phyloP scores from a whole-genome alignment of 2,113 vertebrate genomes.

The Cyrtonyx montezumae region DNA sequence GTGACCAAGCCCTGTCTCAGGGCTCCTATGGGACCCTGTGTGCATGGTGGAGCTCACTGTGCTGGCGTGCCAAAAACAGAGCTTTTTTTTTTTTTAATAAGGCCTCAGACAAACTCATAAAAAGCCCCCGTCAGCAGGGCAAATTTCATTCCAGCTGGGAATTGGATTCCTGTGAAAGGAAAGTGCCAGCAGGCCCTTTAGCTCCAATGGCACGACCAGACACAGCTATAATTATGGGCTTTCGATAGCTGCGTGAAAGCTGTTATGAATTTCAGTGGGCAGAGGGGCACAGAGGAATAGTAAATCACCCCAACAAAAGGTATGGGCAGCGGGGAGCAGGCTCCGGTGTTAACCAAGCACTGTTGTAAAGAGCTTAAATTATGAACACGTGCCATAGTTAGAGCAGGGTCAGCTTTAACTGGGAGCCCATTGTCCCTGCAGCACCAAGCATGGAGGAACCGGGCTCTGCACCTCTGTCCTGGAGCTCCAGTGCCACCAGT shows the following conservation, averaged over 20 bases:
- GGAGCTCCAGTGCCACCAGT: background rate
- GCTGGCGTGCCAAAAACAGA: too few relatives aligned
- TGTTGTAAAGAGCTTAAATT: conserved; percentile 19
- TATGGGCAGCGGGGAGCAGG: conserved; percentile 47
- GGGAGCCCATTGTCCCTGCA: background rate
- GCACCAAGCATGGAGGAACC: background rate
- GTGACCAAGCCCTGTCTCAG: background rate
- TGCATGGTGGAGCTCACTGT: background rate
- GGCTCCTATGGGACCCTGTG: background rate
- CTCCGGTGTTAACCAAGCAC: conserved; percentile 48
- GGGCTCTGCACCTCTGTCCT: too few relatives aligned
- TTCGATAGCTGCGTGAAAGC: conserved; percentile 26
- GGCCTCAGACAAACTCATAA: conserved; percentile 65
- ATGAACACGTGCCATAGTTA: conserved; percentile 42
- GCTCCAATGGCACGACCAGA: conserved; percentile 63
- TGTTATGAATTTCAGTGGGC: conserved; percentile 57
- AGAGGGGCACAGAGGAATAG: conserved; percentile 58
- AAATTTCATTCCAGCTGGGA: conserved; percentile 67
- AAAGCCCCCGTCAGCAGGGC: conserved; percentile 40
- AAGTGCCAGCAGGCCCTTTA: conserved; percentile 67
- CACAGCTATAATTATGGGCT: conserved; percentile 51
- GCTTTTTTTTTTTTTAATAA: conserved; percentile 15
- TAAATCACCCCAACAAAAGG: conserved; percentile 70
- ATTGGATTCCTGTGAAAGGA: conserved; percentile 53
- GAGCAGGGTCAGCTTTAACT: background rate